Evolutionary conservation across 92 coral and sea anemone species (phyloP).

Genomic region (Parazoanthus swiftii): DNA sequence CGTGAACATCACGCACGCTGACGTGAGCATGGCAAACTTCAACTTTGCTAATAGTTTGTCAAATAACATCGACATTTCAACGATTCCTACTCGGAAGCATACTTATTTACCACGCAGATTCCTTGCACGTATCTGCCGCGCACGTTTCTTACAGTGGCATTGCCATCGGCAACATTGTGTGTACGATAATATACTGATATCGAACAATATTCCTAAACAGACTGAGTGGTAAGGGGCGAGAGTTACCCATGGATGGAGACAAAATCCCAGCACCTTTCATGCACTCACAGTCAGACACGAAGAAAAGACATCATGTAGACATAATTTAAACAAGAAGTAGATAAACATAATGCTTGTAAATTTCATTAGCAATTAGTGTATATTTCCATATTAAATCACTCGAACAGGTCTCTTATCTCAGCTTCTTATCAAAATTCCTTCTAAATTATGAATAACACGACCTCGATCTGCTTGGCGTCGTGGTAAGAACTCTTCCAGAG

Average conservation of each 20-base stretch:
- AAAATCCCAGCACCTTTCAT: neutral
- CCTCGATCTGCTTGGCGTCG: conserved; percentile 13
- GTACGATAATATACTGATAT: neutral
- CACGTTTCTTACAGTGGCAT: neutral
- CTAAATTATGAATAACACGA: conserved; percentile 27
- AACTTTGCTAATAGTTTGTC: neutral
- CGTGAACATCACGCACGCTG: conserved; percentile 8
- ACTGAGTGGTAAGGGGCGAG: neutral
- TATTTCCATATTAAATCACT: conserved; percentile 59
- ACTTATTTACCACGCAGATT: neutral
- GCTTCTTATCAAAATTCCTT: conserved; percentile 43
- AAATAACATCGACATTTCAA: neutral
- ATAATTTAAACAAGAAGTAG: conserved; percentile 18
- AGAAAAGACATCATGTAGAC: conserved; percentile 9
- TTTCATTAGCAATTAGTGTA: conserved; percentile 44
- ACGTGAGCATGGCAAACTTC: neutral
- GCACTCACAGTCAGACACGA: neutral
- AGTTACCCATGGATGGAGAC: neutral
- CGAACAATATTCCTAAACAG: conserved; percentile 19
- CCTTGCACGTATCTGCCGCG: conserved; percentile 13
- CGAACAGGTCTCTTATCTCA: conserved; percentile 17
- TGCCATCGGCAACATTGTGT: conserved; percentile 23
- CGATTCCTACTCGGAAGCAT: neutral
- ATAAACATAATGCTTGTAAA: conserved; percentile 37
- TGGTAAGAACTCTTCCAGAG: neutral